These are phyloP conservation scores for Limnephilus lunatus DNA, from an alignment of 2,888 invertebrate genomes.

Conservation along the genomic window DNA sequence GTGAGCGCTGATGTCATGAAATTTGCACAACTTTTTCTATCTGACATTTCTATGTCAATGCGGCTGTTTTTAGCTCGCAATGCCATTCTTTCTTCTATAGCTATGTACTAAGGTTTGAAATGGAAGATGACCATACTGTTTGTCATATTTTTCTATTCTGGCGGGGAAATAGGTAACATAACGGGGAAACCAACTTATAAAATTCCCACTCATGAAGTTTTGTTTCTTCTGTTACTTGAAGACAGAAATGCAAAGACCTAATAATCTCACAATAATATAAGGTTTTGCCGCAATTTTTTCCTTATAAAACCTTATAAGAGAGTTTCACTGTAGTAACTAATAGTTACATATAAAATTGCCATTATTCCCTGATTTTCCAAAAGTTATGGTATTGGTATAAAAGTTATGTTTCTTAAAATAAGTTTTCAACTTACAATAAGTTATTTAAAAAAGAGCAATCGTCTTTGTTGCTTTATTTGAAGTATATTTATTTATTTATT, in stretches of 20 bases:
- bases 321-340: too few species aligned
- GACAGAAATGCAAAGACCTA: too few species aligned
- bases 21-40: neutral
- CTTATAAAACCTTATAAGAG: too few species aligned
- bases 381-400: neutral
- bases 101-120: neutral
- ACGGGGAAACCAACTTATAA: too few species aligned
- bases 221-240: too few species aligned
- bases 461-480: neutral
- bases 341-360: too few species aligned
- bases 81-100: neutral
- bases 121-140: neutral
- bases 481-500: neutral
- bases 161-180: neutral
- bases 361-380: neutral
- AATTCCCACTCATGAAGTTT: too few species aligned
- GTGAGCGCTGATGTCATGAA: neutral
- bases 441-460: neutral
- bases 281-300: too few species aligned
- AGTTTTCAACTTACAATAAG: too few species aligned
- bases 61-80: neutral
- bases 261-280: too few species aligned
- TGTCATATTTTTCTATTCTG: neutral
- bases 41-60: neutral
- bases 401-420: neutral